phyloP scores from a whole-genome alignment of 2,888 invertebrate genomes.

The Dynastes tityus region DNA sequence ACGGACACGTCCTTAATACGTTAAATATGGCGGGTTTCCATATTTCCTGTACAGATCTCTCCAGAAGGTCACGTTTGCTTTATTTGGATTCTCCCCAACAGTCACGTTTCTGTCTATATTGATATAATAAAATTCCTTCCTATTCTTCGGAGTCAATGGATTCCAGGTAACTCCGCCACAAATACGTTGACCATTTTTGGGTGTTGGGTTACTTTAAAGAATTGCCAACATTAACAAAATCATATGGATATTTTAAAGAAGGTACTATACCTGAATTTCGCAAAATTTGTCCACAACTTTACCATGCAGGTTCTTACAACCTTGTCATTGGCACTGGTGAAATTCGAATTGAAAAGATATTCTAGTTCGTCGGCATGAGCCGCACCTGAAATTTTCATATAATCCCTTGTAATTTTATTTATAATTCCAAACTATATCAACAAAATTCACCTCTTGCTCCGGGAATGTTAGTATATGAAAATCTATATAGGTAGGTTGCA shows the following conservation, averaged over 20 bases:
- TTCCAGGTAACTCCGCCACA: slow-evolving; percentile 57
- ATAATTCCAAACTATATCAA: too few species aligned
- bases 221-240: background rate
- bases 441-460: background rate
- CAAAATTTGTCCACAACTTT: slow-evolving; percentile 75
- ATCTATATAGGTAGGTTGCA: slow-evolving; percentile 3
- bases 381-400: slow-evolving; percentile 50
- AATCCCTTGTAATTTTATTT: too few species aligned
- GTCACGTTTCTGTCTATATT: slow-evolving; percentile 11
- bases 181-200: slow-evolving; percentile 53
- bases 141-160: background rate
- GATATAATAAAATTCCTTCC: slow-evolving; percentile 11
- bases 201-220: slow-evolving; percentile 64
- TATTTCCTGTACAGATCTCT: slow-evolving; percentile 17
- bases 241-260: background rate
- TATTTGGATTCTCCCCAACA: background rate
- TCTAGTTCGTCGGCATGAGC: slow-evolving; percentile 58
- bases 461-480: background rate
- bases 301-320: slow-evolving; percentile 55
- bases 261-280: slow-evolving; percentile 71
- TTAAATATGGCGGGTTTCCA: slow-evolving; percentile 32
- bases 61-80: slow-evolving; percentile 27
- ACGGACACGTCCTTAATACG: slow-evolving; percentile 24
- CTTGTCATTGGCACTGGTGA: slow-evolving; percentile 53
- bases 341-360: slow-evolving; percentile 55